These are phyloP conservation scores for Porites cylindrica DNA, from an alignment of 92 coral and sea anemone genomes.

Conservation along the genomic window DNA sequence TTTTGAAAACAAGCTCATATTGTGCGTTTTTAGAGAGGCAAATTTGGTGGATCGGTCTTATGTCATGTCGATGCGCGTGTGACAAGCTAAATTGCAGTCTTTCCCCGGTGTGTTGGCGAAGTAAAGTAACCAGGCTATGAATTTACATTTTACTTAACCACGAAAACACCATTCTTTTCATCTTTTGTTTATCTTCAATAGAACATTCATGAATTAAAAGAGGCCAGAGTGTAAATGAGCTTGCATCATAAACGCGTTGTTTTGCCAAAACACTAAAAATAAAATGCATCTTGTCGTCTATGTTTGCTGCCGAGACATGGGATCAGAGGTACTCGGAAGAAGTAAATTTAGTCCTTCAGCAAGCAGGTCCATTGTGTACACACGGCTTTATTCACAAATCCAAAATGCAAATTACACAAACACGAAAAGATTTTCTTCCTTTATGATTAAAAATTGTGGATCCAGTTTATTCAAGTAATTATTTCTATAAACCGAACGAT, in stretches of 20 bases:
- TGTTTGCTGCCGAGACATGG: neutral
- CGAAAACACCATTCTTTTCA: slow-evolving; percentile 12
- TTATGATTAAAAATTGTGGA: slow-evolving; percentile 20
- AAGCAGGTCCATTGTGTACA: neutral
- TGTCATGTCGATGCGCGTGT: neutral
- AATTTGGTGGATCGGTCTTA: neutral
- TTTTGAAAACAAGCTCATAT: neutral
- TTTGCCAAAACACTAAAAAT: neutral
- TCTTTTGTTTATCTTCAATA: slow-evolving; percentile 16
- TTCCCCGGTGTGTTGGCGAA: neutral
- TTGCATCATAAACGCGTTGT: neutral
- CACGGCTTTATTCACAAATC: neutral
- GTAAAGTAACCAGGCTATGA: neutral
- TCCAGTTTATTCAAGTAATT: neutral
- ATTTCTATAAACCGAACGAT: neutral
- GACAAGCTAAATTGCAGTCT: neutral
- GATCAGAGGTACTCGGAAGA: neutral
- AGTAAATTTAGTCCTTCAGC: neutral
- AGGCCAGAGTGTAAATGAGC: neutral
- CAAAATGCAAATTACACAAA: slow-evolving; percentile 30
- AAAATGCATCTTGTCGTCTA: neutral
- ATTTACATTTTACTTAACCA: slow-evolving; percentile 37
- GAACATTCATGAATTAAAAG: neutral
- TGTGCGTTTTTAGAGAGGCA: neutral
- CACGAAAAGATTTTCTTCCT: neutral